These are phyloP conservation scores for Parauchenoglanis punctatus DNA, from an alignment of 2,797 vertebrate species.

Conservation along the genomic window DNA sequence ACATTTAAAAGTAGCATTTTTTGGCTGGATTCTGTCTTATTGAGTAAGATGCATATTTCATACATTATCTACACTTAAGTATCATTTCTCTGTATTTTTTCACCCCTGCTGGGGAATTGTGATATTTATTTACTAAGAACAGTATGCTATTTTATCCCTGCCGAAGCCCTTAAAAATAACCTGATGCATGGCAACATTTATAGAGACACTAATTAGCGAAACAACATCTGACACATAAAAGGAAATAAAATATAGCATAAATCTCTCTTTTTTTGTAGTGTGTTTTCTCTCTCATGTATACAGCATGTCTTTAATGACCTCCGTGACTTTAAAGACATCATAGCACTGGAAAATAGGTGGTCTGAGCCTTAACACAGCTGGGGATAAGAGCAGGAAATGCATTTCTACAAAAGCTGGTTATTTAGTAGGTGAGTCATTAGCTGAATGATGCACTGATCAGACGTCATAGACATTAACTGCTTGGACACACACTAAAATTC, in stretches of 20 bases:
- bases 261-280: not conserved
- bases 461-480: not conserved
- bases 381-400: not conserved
- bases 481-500: not conserved
- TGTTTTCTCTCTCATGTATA: slow-evolving; percentile 74
- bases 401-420: slow-evolving; percentile 8
- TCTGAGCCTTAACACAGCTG: slow-evolving; percentile 20
- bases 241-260: not conserved
- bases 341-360: slow-evolving; percentile 86
- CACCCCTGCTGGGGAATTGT: not conserved
- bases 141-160: not conserved
- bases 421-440: slow-evolving; percentile 14
- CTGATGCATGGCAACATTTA: slow-evolving; percentile 24
- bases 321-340: slow-evolving; percentile 85
- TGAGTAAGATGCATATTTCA: too few species aligned
- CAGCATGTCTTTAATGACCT: slow-evolving; percentile 85
- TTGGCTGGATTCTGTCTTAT: not conserved
- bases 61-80: not conserved
- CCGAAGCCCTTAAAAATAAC: slow-evolving; percentile 8
- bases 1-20: not conserved
- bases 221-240: slow-evolving; percentile 7
- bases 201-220: slow-evolving; percentile 22
- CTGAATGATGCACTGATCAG: not conserved
- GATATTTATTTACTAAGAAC: not conserved
- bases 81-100: not conserved